Percentiles rank a stretch among this genome's conserved stretches.
phyloP scores from a whole-genome alignment of 2,113 vertebrate species.

The Eulemur rufifrons region DNA sequence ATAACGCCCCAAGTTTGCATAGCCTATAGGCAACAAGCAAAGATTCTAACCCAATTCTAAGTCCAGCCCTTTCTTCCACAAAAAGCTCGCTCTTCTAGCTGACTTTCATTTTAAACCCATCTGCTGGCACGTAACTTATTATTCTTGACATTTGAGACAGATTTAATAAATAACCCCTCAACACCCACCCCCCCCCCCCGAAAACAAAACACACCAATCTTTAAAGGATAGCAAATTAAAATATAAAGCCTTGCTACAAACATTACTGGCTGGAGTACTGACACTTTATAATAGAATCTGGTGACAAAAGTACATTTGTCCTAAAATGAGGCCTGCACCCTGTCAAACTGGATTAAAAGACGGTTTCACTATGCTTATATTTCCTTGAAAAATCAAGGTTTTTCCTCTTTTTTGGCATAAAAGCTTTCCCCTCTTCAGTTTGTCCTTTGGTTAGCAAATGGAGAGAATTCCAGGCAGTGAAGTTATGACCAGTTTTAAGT shows the following conservation, averaged over 20 bases:
- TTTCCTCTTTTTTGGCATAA: neutral
- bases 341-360: neutral
- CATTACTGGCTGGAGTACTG: neutral
- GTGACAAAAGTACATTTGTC: neutral
- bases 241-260: neutral
- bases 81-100: neutral
- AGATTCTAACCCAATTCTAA: neutral
- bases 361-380: neutral
- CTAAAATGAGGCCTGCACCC: neutral
- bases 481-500: neutral
- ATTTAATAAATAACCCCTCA: neutral
- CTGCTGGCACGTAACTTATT: neutral
- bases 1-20: neutral
- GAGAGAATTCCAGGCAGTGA: neutral
- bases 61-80: neutral
- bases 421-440: neutral
- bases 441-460: neutral
- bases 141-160: neutral
- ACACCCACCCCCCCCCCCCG: neutral
- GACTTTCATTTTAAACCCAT: conserved; percentile 13
- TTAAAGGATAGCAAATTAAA: neutral
- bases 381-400: conserved; percentile 29
- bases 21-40: neutral
- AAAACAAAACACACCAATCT: neutral
- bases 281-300: neutral